These are phyloP conservation scores for Trogon melanurus DNA, from an alignment of 2,113 vertebrate genomes.

Conservation along the genomic window DNA sequence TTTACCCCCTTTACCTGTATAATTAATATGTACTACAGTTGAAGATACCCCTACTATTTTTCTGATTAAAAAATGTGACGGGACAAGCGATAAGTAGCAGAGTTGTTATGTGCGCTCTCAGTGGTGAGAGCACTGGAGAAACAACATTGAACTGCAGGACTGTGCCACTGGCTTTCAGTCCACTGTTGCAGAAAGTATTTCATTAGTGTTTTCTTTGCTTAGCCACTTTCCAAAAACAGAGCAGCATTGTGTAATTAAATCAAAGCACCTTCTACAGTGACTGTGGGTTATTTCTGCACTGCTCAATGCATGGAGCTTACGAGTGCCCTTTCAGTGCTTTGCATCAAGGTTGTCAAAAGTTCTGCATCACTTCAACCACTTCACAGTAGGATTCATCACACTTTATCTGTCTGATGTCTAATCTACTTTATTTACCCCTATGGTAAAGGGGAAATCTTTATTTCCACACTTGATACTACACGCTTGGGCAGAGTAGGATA, in stretches of 20 bases:
- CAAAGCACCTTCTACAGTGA: neutral
- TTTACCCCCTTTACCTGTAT: neutral
- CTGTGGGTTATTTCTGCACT: neutral
- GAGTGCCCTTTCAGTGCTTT: neutral
- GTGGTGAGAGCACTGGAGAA: neutral
- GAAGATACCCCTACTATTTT: neutral
- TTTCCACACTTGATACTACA: neutral
- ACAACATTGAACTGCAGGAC: neutral
- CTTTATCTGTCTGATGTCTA: neutral
- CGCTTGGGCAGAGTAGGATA: neutral
- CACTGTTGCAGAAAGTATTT: neutral
- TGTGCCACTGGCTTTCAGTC: neutral
- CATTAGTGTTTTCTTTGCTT: neutral
- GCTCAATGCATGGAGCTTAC: neutral
- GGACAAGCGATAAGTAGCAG: neutral
- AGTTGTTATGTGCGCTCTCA: neutral
- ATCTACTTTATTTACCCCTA: neutral
- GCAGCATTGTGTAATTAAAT: neutral
- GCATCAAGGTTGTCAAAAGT: neutral
- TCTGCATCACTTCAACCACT: neutral
- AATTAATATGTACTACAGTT: too few species aligned
- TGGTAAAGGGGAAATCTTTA: neutral
- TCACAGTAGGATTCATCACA: neutral
- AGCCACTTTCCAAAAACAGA: neutral
- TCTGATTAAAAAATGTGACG: neutral